These are phyloP conservation scores for Hylomyscus alleni DNA, from an alignment of 2,797 vertebrate species.

Conservation along the genomic window DNA sequence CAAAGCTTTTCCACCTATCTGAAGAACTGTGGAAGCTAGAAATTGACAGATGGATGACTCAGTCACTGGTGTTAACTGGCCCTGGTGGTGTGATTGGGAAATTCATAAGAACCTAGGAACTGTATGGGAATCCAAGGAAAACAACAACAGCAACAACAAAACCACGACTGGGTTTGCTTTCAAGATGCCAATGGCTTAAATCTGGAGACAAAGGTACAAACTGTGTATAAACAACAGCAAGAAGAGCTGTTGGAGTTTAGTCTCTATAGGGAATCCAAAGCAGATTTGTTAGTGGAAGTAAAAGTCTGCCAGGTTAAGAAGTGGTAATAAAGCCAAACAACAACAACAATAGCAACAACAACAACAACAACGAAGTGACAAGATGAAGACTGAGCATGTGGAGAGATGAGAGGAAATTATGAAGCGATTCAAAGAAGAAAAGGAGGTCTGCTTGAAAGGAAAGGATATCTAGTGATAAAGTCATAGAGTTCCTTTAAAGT, in stretches of 20 bases:
- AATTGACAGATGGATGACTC: neutral
- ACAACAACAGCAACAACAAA: neutral
- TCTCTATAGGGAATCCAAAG: neutral
- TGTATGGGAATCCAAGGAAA: neutral
- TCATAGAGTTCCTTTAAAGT: neutral
- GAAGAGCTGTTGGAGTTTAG: neutral
- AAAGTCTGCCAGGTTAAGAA: neutral
- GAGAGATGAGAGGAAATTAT: neutral
- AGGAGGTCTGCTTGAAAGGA: neutral
- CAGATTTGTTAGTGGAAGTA: neutral
- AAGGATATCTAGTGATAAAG: neutral
- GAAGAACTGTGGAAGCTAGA: neutral
- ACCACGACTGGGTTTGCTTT: neutral
- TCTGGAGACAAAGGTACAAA: constrained; percentile 12
- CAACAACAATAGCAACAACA: neutral
- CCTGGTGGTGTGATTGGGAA: no score
- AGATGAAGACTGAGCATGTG: neutral
- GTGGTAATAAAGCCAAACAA: neutral
- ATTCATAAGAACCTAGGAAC: neutral
- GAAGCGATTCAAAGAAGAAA: neutral
- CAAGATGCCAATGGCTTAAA: neutral
- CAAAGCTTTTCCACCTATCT: neutral
- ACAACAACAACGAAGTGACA: neutral
- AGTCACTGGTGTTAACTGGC: neutral
- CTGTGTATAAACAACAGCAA: neutral